Conservation (phyloP, 2,888 invertebrate genomes). For the Cheilosia impressa region DNA sequence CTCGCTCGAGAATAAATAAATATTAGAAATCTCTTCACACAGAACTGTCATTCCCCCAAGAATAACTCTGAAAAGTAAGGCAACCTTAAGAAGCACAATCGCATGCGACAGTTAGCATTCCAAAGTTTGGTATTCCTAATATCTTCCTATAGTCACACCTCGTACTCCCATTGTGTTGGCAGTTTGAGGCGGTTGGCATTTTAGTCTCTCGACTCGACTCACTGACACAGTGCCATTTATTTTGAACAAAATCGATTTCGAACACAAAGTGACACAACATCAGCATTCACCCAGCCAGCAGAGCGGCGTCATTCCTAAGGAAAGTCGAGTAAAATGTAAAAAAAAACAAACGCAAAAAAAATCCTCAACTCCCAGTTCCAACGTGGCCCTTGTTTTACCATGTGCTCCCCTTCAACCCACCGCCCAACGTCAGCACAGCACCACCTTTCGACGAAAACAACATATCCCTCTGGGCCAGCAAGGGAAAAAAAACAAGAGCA, state of each 20-base stretch:
- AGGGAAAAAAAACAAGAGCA: neutral
- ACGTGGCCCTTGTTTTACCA: conserved; percentile 2
- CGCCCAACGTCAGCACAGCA: neutral
- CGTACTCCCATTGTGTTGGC: neutral
- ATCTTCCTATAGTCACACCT: conserved; percentile 10
- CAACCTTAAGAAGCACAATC: conserved; percentile 3
- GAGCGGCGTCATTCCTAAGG: conserved; percentile 29
- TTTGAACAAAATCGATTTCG: conserved; percentile 60
- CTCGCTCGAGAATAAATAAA: conserved; percentile 3
- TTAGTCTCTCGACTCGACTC: conserved; percentile 52
- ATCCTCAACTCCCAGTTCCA: conserved; percentile 31
- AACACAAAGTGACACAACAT: conserved; percentile 57
- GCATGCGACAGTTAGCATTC: conserved; percentile 25
- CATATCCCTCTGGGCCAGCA: conserved; percentile 1
- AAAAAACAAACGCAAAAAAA: conserved; percentile 9
- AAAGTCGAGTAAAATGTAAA: conserved; percentile 41
- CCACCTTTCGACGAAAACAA: conserved; percentile 25
- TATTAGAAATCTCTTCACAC: conserved; percentile 2
- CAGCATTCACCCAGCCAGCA: conserved; percentile 10
- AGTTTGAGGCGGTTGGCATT: conserved; percentile 38
- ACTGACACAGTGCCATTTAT: conserved; percentile 76
- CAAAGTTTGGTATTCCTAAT: conserved; percentile 25
- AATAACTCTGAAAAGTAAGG: neutral
- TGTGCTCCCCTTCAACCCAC: neutral
- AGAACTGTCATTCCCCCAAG: conserved; percentile 3